A percentile compares a stretch with the other conserved stretches of the same genome.
Conservation (phyloP, 2,113 vertebrate genomes). For the Uropsilus gracilis region DNA sequence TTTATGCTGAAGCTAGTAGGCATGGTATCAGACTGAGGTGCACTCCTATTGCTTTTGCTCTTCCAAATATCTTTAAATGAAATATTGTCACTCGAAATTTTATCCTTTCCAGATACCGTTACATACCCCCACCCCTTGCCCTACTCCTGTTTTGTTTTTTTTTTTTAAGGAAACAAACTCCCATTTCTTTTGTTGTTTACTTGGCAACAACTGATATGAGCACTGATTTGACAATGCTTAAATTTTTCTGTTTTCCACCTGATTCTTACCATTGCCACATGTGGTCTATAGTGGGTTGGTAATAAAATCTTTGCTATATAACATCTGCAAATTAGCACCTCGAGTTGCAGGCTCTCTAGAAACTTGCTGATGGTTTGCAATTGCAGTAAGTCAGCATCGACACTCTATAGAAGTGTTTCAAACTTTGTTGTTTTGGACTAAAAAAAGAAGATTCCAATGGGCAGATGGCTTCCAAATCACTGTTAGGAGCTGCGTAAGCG, state of each 20-base stretch:
- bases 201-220: slow-evolving; percentile 70
- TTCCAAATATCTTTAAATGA: slow-evolving; percentile 67
- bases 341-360: slow-evolving; percentile 74
- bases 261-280: slow-evolving; percentile 78
- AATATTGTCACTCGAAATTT: slow-evolving; percentile 50
- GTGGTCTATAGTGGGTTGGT: slow-evolving; percentile 63
- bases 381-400: slow-evolving; percentile 83
- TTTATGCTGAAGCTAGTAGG: slow-evolving; percentile 17
- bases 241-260: slow-evolving; percentile 61
- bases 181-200: slow-evolving; percentile 66
- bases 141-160: too few species aligned
- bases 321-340: slow-evolving; percentile 84
- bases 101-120: slow-evolving; percentile 45
- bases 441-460: slow-evolving; percentile 76
- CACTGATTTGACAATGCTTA: slow-evolving; percentile 64
- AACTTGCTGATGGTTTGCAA: slow-evolving; percentile 82
- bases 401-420: slow-evolving; percentile 78
- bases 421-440: slow-evolving; percentile 81
- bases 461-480: slow-evolving; percentile 83
- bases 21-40: neutral
- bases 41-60: slow-evolving; percentile 44
- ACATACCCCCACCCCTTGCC: slow-evolving; percentile 54
- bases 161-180: neutral
- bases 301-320: slow-evolving; percentile 59
- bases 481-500: slow-evolving; percentile 74